Evolutionary conservation across 2,797 vertebrate species (phyloP), one percentile per base, ranked within the genome.

Genomic region (Labeo calbasu): DNA sequence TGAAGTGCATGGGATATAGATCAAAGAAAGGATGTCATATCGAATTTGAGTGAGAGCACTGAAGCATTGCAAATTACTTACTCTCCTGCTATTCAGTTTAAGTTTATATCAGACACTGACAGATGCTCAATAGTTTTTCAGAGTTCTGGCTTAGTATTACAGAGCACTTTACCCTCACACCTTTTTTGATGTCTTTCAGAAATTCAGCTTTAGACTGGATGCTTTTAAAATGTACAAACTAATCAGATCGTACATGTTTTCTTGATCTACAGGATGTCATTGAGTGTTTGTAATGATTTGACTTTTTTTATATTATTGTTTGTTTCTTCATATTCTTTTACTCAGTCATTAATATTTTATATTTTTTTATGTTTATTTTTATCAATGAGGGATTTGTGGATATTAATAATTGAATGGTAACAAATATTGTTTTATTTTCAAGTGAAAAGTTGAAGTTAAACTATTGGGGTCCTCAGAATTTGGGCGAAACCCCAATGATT

Each of bases 81-180:
- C 48, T 53, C 81, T n/a, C 61, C 79, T 83, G 51, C 76, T 78
- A 70, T 81, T 77, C 55, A 36, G 32, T 86, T 82, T 46, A 57
- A 84, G 63, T 82, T 84, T 82, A 82, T 72, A 89, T 87, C 86
- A 70, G 48, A 85, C 32, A 36, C 77, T 40, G 73, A 79, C 84
- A 88, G 72, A 66, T 70, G 25, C 46, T 87, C 84, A 76, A 84
- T 87, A 79, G 28, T 65, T 82, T 80, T 70, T 82, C 65, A 61
- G 78, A 75, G 25, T 82, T 81, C 68, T 70, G 68, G 43, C 48
- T 83, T 28, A 55, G 61, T 85, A 69, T 85, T 15, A 46, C 55
- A 66, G 69, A 72, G 48, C n/a, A 21, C 40, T 61, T 50, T 36
- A 11, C 19, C 1, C 12, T 11, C 14, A 13, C 65, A 15, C 73